Base-by-base conservation (phyloP, 2,113 vertebrate genomes). In the Passerina amoena region DNA sequence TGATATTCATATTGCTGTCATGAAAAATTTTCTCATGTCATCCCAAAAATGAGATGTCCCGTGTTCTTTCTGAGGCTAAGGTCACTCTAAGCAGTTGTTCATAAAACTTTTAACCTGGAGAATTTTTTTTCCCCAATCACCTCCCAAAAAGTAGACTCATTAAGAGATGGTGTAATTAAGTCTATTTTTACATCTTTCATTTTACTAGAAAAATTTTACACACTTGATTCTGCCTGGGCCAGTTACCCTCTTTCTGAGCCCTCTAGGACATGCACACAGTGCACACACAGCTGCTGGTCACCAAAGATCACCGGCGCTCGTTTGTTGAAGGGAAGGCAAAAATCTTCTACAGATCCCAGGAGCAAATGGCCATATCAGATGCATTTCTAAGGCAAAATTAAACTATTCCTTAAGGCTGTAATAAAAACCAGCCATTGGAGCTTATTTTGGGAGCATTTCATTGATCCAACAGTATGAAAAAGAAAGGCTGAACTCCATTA, bases 351-450 rank as follows among this genome's bases (percentile, higher is more conserved):
- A 22, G 59, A 80, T 78, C 50, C 60, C 63, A 77, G 38, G 59
- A 90, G 44, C 50, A 86, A 88, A 61, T 14, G n/a, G 40, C 38
- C 48, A 1, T 15, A 73, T 86, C 47, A 17, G 61, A 84, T 35
- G 23, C 40, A 90, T 80, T 93, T 76, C 50, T 47, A 77, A 79
- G 71, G 68, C 31, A 93, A 94, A 95, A 90, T 82, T 79, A 90
- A 81, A 66, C 70, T 71, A 42, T 65, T 88, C 59, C 79, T 88
- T 76, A 80, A 60, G 57, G 75, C 63, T 78, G 18, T 54, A 93
- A 92, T 69, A 85, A 88, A 82, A 88, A 10, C 1, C 40, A 61
- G 16, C 14, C 71, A 85, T 13, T 56, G 25, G 3, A 72, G 50
- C n/a, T 93, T 82, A 73, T 86, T 95, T 93, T 72, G 59, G 76